Base-by-base conservation (phyloP, 2,888 invertebrate species). In the Morinoia aosen region DNA sequence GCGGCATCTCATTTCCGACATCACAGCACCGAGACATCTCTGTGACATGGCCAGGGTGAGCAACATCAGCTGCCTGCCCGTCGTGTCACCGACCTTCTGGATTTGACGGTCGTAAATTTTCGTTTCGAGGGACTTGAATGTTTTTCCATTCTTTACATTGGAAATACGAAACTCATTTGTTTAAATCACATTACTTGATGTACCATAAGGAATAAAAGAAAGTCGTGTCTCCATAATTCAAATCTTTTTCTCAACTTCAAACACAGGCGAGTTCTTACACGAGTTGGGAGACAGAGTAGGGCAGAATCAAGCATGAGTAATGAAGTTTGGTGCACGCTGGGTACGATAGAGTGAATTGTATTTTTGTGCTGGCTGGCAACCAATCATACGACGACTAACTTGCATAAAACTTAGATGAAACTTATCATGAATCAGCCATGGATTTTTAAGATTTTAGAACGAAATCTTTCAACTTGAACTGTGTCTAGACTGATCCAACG, bases 181-280 rank as follows among this genome's bases (percentile, higher is more conserved):
- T 33, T 25, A 76, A 33, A 33, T 33, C 10, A 8, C 33, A 76
- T 76, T 76, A 14, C 33, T 16, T 33, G 25, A 76, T 76, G 8
- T 76, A 25, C 25, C 33, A 33, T 76, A 76, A 76, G 76, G 76
- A 76, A 76, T 76, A 33, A 76, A 8, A 76, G 76, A 76, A 76
- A 76, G 25, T 64, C 76, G 33, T 76, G 25, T 61, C 25, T 76
- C 76, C 25, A 10, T 76, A 76, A 76, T 76, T 76, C 76, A 76
- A 76, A 19, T 76, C 19, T 76, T 76, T 76, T 76, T 76, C 76
- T 76, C 76, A 76, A 76, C 76, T 76, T 76, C 76, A 76, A 76
- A 76, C 76, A 76, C 33, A 76, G 76, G 76, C 19, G 76, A 76
- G 25, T 76, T 76, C 76, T 61, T 61, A 61, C 61, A 61, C 61